These are phyloP conservation scores for Apeira syringaria DNA, from an alignment of 2,888 invertebrate genomes.

Conservation along the genomic window DNA sequence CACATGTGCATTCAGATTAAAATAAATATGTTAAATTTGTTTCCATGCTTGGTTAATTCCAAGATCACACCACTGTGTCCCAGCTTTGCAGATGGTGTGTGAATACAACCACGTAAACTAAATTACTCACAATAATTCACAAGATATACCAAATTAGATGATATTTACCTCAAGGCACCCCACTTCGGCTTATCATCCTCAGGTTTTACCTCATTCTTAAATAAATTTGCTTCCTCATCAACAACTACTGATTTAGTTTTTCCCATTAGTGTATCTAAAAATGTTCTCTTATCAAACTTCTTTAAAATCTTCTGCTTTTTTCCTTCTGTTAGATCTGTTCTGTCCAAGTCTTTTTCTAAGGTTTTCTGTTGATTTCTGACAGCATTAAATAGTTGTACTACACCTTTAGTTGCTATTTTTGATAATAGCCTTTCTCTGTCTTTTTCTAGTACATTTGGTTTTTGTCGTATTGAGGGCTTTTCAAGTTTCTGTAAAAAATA, in stretches of 20 bases:
- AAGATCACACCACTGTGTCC: no score
- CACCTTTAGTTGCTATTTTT: conserved; percentile 95
- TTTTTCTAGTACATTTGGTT: conserved; percentile 89
- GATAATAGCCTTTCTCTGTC: conserved; percentile 90
- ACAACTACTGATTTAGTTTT: conserved; percentile 83
- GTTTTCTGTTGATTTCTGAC: conserved; percentile 93
- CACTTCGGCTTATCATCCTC: conserved; percentile 75
- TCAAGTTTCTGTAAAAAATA: conserved; percentile 82
- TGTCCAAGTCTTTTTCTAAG: conserved; percentile 86
- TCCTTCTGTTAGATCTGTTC: conserved; percentile 89
- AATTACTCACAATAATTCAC: no score
- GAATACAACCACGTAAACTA: no score
- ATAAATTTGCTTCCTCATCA: conserved; percentile 61
- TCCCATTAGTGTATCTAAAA: conserved; percentile 91
- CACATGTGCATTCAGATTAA: no score
- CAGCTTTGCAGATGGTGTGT: no score
- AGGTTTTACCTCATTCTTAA: conserved; percentile 67
- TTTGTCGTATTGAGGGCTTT: conserved; percentile 86
- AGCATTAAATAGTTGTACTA: conserved; percentile 96
- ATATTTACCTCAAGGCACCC: conserved; percentile 83
- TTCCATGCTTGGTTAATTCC: no score
- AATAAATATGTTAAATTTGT: no score
- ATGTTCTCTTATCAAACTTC: conserved; percentile 89
- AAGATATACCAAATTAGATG: not conserved
- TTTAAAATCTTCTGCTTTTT: conserved; percentile 90